Conservation (phyloP, 2,797 vertebrate species). For the Mus spretus region DNA sequence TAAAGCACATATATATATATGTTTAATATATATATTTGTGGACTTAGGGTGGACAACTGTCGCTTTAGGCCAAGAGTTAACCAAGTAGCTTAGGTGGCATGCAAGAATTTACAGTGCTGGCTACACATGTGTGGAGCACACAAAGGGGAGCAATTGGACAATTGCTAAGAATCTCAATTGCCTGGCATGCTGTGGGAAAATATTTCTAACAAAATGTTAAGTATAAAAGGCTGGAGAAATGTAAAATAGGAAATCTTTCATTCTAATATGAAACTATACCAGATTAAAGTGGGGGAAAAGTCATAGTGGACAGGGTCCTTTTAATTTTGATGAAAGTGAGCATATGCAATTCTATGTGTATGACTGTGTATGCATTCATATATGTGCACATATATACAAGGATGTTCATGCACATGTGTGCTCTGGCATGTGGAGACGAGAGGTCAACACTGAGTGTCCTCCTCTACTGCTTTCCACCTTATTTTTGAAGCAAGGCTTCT, state of each 20-base stretch:
- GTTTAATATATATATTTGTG: not conserved
- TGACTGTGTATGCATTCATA: not conserved
- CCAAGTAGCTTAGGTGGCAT: not conserved
- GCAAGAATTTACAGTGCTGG: not conserved
- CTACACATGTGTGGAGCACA: not conserved
- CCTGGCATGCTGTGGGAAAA: constrained; percentile 42
- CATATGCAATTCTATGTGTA: not conserved
- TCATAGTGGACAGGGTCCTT: not conserved
- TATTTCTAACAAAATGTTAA: constrained; percentile 53
- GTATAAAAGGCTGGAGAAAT: constrained; percentile 7
- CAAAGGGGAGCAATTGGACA: not conserved
- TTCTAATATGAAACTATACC: not conserved
- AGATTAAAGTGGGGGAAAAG: constrained; percentile 17
- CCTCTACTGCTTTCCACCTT: no score
- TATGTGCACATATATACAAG: not conserved
- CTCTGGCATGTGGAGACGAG: not conserved
- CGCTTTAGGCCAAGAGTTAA: not conserved
- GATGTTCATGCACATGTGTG: not conserved
- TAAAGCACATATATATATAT: not conserved
- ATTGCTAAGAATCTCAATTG: constrained; percentile 47
- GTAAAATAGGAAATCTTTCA: constrained; percentile 63
- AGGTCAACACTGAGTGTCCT: not conserved
- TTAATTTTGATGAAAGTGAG: constrained; percentile 34
- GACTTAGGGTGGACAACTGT: not conserved
- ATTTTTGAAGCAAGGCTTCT: not conserved